Evolutionary conservation across 2,888 invertebrate genomes (phyloP).

Genomic region (Fragum fragum): DNA sequence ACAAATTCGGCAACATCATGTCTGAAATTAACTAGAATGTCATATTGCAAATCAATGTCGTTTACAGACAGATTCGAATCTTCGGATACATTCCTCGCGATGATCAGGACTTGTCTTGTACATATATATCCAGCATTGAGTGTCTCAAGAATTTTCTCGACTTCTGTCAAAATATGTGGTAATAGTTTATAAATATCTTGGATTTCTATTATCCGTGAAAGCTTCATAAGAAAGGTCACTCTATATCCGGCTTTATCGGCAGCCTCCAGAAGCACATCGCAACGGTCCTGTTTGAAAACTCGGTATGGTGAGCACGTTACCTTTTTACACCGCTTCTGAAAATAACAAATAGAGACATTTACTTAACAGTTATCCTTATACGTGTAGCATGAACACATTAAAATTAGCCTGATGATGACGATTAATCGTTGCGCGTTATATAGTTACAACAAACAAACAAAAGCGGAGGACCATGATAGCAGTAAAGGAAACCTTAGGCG

Average conservation of each 20-base stretch:
- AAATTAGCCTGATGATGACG: not conserved
- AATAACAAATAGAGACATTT: not conserved
- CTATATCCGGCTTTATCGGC: not conserved
- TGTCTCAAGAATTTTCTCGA: not conserved
- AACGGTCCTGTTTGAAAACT: not conserved
- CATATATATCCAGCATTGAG: not conserved
- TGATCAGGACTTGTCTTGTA: not conserved
- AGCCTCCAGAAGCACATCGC: not conserved
- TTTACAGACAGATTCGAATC: not conserved
- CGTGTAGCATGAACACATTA: too few relatives aligned
- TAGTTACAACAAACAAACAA: too few relatives aligned
- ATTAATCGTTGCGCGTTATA: not conserved
- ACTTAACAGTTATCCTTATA: too few relatives aligned
- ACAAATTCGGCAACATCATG: not conserved
- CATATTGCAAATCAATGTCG: not conserved
- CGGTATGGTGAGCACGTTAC: slow-evolving; percentile 1
- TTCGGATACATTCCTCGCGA: not conserved
- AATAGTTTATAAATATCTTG: not conserved
- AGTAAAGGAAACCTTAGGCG: too few relatives aligned
- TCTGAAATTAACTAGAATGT: not conserved
- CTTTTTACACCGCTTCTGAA: not conserved
- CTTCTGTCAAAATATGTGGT: not conserved
- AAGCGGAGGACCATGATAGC: too few relatives aligned
- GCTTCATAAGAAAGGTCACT: not conserved
- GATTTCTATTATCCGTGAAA: not conserved